Evolutionary conservation across 2,888 invertebrate species (phyloP).

Genomic region (Hemaris fuciformis): DNA sequence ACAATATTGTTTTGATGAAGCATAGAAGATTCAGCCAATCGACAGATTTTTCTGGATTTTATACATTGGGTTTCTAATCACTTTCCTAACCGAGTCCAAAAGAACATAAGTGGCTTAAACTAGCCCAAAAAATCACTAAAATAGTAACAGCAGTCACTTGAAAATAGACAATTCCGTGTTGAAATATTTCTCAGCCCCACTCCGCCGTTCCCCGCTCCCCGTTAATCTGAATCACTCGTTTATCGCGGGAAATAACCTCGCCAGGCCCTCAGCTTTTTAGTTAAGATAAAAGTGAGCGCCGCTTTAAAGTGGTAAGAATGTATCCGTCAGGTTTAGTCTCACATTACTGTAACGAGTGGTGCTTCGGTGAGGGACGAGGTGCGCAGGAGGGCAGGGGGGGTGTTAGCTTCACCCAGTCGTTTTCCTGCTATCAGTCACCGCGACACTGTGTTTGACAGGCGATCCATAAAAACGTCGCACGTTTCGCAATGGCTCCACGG

Average conservation of each 20-base stretch:
- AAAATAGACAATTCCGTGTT: background rate
- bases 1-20: too few relatives aligned
- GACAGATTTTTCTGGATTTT: too few relatives aligned
- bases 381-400: background rate
- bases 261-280: conserved; percentile 35
- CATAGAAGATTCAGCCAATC: too few relatives aligned
- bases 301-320: conserved; percentile 39
- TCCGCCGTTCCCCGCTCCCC: background rate
- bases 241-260: conserved; percentile 10
- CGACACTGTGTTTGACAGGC: conserved; percentile 18
- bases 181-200: background rate
- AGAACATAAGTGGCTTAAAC: background rate
- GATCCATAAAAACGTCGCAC: conserved; percentile 18
- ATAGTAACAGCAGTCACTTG: background rate
- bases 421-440: conserved; percentile 23
- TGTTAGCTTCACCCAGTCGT: conserved; percentile 24
- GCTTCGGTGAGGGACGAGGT: background rate
- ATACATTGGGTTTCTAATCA: too few relatives aligned
- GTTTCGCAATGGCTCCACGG: conserved; percentile 13
- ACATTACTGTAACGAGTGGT: conserved; percentile 54
- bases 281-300: conserved; percentile 43
- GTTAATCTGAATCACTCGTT: conserved; percentile 14
- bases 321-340: conserved; percentile 59
- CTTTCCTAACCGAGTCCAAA: too few relatives aligned
- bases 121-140: background rate